Base-by-base conservation (phyloP, 1,140 invertebrate species). In the Amyelois transitella region DNA sequence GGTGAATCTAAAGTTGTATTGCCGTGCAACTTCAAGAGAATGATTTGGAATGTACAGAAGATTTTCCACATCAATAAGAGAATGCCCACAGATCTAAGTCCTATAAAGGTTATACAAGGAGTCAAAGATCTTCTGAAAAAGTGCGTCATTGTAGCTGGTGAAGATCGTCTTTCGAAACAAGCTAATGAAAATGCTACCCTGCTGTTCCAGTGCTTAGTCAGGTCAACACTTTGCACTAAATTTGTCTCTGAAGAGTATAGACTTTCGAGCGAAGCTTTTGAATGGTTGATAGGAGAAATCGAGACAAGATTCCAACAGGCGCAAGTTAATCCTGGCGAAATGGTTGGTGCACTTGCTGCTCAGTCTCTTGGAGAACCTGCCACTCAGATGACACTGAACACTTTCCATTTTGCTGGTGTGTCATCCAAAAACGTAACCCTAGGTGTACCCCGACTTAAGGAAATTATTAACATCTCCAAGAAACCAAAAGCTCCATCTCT, bases 11-110 rank as follows among this genome's bases (percentile, higher is more conserved):
- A 95, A 74, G 94, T 99, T 47, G 97, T 99, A 69, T 76, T 99
- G 44, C 99, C 99, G 0, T 99, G 98, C 72, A 99, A 99, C 88
- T 89, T 99, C 18, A 94, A 97, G 66, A 91, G 99, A 69, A 98
- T 99, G 94, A 99, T 99, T 72, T 99, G 98, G 98, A 99, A 99
- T 88, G 98, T 98, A 0, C 98, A 99, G 81, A 99, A 99, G 78
- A 99, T 99, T 75, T 99, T 99, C 90, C 96, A 99, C 72, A 99
- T 99, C 47, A 97, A 99, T 72, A 96, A 96, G 69, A 90, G 97
- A 47, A 93, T 95, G 53, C 96, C 96, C 1, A 98, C 97, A 1
- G 97, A 99, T 89, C 89, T 99, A 0, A 97, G 95, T 76, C 98
- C 98, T 0, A 90, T 98, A 53, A 92, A 94, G 75, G 96, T 99